A percentile compares a stretch with the other conserved stretches of the same genome.
phyloP scores from a whole-genome alignment of 1,140 invertebrate species.

The Vanessa atalanta region DNA sequence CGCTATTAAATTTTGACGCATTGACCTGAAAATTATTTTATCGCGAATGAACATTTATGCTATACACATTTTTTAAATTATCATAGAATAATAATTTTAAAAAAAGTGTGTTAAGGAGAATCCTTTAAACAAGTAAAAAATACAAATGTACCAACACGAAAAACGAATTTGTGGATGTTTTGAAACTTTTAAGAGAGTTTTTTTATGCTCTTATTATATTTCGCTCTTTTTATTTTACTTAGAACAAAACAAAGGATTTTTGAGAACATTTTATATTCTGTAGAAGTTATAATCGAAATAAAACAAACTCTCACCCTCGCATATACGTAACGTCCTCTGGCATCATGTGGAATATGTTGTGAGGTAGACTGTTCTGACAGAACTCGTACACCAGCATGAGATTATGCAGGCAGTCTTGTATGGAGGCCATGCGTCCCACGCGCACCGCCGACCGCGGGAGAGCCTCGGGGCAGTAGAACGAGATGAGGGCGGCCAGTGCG shows the following conservation, averaged over 20 bases:
- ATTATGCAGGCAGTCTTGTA: slow-evolving; percentile 95
- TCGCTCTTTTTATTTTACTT: too few species aligned
- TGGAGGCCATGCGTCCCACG: slow-evolving; percentile 85
- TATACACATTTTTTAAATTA: too few species aligned
- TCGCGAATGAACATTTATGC: too few species aligned
- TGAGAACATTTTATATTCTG: background rate
- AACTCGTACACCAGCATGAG: slow-evolving; percentile 94
- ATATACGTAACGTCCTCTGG: slow-evolving; percentile 98
- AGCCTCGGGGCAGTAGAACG: slow-evolving; percentile 96
- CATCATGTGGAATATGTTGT: slow-evolving; percentile 95
- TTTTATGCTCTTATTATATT: too few species aligned
- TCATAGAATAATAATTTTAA: too few species aligned
- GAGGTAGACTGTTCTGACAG: slow-evolving; percentile 91
- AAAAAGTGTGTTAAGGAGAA: too few species aligned
- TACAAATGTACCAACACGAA: too few species aligned
- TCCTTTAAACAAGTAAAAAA: too few species aligned
- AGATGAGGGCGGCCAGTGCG: slow-evolving; percentile 92
- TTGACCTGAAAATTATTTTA: slow-evolving; percentile 83
- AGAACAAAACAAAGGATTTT: too few species aligned
- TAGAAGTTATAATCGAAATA: background rate
- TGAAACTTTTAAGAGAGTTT: too few species aligned
- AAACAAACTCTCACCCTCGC: slow-evolving; percentile 87
- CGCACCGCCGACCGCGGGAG: slow-evolving; percentile 88
- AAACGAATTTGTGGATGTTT: too few species aligned
- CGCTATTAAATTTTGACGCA: slow-evolving; percentile 95